A percentile compares a stretch with the other conserved stretches of the same genome.
phyloP scores from a whole-genome alignment of 2,797 vertebrate genomes.

The Crenuchus spilurus region DNA sequence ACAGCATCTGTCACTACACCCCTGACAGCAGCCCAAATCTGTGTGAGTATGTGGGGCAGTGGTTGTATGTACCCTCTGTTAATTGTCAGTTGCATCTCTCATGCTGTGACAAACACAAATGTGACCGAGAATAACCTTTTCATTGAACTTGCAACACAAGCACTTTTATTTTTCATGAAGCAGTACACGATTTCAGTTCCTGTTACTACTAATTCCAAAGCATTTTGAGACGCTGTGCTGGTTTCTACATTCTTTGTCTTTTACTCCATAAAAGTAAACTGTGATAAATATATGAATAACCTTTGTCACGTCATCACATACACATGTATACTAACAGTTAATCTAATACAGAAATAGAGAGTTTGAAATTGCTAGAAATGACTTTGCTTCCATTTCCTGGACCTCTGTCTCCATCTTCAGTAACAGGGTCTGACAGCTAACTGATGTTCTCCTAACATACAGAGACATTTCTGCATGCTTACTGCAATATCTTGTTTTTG shows the following conservation, averaged over 20 bases:
- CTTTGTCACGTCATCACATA: background rate
- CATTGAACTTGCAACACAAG: background rate
- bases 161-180: background rate
- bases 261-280: background rate
- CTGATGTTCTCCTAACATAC: constrained; percentile 7
- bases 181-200: constrained; percentile 1
- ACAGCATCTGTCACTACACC: background rate
- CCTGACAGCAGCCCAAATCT: background rate
- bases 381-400: constrained; percentile 1
- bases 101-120: background rate
- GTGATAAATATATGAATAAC: background rate
- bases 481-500: constrained; percentile 26
- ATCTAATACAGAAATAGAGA: background rate
- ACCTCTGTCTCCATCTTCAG: background rate
- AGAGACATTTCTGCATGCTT: constrained; percentile 29
- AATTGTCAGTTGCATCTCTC: background rate
- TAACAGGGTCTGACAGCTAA: constrained; percentile 31
- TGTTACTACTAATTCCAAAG: background rate
- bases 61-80: background rate
- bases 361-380: background rate
- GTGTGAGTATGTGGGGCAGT: background rate
- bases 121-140: background rate
- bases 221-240: background rate
- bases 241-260: background rate
- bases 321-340: background rate